Conservation (phyloP, 2,797 vertebrate species). For the Hozukius guyotensis region DNA sequence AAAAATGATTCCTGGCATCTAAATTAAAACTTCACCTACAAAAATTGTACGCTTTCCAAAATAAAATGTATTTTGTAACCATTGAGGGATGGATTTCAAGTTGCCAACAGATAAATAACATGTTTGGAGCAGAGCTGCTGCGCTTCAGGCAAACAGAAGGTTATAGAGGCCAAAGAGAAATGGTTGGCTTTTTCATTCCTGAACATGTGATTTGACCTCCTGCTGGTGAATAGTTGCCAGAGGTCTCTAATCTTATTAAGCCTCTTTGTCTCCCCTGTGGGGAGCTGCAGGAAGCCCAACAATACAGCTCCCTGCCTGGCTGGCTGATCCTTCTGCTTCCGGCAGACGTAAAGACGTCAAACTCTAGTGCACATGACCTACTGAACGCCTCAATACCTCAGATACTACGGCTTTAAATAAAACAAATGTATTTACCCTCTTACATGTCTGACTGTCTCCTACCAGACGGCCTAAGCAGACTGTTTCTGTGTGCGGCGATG, state of each 20-base stretch:
- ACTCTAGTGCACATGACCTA: background rate
- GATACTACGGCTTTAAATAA: background rate
- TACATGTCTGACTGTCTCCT: background rate
- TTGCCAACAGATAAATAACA: conserved; percentile 4
- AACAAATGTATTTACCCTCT: background rate
- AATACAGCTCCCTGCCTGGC: conserved; percentile 14
- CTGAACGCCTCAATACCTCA: background rate
- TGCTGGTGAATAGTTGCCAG: conserved; percentile 40
- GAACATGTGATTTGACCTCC: conserved; percentile 45
- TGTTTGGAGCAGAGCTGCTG: conserved; percentile 17
- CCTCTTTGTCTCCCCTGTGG: conserved; percentile 53
- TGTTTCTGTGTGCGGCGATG: conserved; percentile 87
- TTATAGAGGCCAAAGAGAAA: conserved; percentile 14
- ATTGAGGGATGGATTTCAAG: conserved; percentile 26
- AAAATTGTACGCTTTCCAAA: conserved; percentile 26
- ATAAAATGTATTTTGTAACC: conserved; percentile 26
- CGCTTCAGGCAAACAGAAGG: conserved; percentile 26
- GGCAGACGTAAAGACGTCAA: background rate
- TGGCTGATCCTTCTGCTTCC: conserved; percentile 20
- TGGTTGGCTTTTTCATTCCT: conserved; percentile 21
- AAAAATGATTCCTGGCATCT: conserved; percentile 36
- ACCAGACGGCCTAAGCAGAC: conserved; percentile 83
- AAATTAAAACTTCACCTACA: conserved; percentile 20
- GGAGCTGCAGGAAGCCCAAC: conserved; percentile 22
- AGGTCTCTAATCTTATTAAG: conserved; percentile 72